Evolutionary conservation across 37 sponge, comb jelly and placozoan genomes (phyloP), one percentile per base, ranked within the genome.

Genomic region (Geodia barretti): DNA sequence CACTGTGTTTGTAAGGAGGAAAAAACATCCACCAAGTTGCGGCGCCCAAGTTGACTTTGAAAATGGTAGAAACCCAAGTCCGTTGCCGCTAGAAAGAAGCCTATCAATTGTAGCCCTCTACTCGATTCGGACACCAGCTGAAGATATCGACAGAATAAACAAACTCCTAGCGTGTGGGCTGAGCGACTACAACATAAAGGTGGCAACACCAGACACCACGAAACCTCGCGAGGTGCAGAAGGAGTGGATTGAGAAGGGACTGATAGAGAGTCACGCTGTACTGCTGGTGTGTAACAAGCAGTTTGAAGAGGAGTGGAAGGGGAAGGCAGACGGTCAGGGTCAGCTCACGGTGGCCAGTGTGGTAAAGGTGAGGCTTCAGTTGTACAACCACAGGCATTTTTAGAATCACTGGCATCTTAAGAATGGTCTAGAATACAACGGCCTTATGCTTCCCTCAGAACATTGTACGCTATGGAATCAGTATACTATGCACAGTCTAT

Each of bases 121-220:
- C 76, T 83, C 84, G 4, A 75, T 65, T 1, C 39, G 36, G 2
- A 68, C 64, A 1, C 28, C 62, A 21, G 7, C 20, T n/a, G 59
- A 83, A 34, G 76, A 83, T n/a, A 65, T 35, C 30, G 59, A 75
- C 28, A n/a, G 68, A 25, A 69, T 83, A 36, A 54, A 64, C 25
- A 38, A 83, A 39, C 37, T 35, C 28, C 39, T 83, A 26, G 38
- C 63, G 0, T 4, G 23, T 2, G 84, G 39, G 7, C 60, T 83
- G 59, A 54, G 3, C 17, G 14, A 23, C 1, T 83, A 75, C 75
- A 68, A 68, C 2, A 3, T 75, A 23, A 23, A 25, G 3, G 21
- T 42, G 2, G 29, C 26, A 4, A 63, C 75, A 4, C 84, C 62
- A 68, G 84, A 75, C 70, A 58, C 38, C 40, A 30, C 11, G 2